Base-by-base conservation (phyloP, 2,888 invertebrate genomes). In the Prosopocoilus inquinatus region DNA sequence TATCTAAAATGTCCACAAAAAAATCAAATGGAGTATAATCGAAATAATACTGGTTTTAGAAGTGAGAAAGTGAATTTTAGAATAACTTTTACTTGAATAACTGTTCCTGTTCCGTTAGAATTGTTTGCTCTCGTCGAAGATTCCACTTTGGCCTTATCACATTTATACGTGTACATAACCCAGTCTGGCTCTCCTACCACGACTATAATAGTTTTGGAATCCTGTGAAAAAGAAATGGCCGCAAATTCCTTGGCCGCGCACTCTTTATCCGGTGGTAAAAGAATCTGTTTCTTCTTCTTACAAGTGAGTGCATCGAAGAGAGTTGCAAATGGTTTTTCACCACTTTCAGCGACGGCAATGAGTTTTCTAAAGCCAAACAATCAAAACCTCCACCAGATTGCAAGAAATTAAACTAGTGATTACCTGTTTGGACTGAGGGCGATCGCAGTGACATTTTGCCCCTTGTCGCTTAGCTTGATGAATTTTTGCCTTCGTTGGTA, bases 121-220 rank as follows among this genome's bases (percentile, higher is more conserved):
- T 88, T 89, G 57, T 83, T 86, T 2, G 89, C 85, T 74, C 87
- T 89, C 0, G 85, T 82, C 52, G 84, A 84, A 54, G 88, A 90
- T 67, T 91, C 88, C 33, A 92, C 82, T 74, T 90, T 89, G 9
- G 89, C 89, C 71, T 87, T 90, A 66, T 91, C 91, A 87, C 90
- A 85, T 71, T 88, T 87, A 80, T 91, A 90, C 77, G 88, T 86
- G 69, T 91, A 82, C 77, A 91, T 79, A 65, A 83, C 86, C 87
- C 89, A 89, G 73, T 94, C 94, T 0, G 94, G 93, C 58, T 88
- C 87, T 2, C 90, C 90, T 0, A 91, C 90, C 32, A 96, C 84
- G 0, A 89, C 85, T 1, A 89, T 85, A 9, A 96, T 73, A 62
- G 88, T 87, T 71, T 90, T 90, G 1, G 89, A 91, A 73, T 96